These are phyloP conservation scores for Thyatira batis DNA, from an alignment of 2,888 invertebrate genomes.

Conservation along the genomic window DNA sequence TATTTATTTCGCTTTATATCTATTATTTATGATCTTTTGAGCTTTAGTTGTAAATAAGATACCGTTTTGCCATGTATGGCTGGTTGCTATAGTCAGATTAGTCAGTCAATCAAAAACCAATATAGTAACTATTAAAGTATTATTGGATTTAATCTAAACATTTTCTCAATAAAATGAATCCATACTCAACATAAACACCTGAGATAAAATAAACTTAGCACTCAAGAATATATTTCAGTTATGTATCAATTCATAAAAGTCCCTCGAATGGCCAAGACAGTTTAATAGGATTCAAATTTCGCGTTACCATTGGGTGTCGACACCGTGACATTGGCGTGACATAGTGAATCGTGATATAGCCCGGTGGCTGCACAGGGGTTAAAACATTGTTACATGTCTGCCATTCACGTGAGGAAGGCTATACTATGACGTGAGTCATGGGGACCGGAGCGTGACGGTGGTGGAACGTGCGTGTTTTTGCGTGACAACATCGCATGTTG, in stretches of 20 bases:
- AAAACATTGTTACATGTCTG: conserved; percentile 30
- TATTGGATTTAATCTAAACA: no score
- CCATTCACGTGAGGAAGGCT: conserved; percentile 2
- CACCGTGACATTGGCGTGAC: conserved; percentile 59
- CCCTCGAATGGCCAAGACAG: conserved; percentile 7
- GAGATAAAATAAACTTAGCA: no score
- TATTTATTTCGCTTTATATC: no score
- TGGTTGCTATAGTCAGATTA: no score
- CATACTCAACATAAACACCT: no score
- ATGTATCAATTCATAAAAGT: background rate
- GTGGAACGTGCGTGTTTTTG: conserved; percentile 51
- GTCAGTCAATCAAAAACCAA: no score
- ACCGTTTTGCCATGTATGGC: no score
- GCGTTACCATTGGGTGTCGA: conserved; percentile 58
- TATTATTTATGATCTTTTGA: no score
- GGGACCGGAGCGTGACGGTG: conserved; percentile 46
- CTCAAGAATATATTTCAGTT: no score
- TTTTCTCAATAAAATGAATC: no score
- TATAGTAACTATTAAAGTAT: no score
- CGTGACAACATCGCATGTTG: conserved; percentile 56
- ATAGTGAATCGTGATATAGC: conserved; percentile 47
- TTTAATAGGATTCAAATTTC: conserved; percentile 68
- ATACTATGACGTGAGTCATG: conserved; percentile 36
- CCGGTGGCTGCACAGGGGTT: conserved; percentile 47
- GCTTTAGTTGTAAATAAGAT: no score